These are phyloP conservation scores for Mesocricetus auratus DNA, from an alignment of 2,113 vertebrate genomes.

Conservation along the genomic window DNA sequence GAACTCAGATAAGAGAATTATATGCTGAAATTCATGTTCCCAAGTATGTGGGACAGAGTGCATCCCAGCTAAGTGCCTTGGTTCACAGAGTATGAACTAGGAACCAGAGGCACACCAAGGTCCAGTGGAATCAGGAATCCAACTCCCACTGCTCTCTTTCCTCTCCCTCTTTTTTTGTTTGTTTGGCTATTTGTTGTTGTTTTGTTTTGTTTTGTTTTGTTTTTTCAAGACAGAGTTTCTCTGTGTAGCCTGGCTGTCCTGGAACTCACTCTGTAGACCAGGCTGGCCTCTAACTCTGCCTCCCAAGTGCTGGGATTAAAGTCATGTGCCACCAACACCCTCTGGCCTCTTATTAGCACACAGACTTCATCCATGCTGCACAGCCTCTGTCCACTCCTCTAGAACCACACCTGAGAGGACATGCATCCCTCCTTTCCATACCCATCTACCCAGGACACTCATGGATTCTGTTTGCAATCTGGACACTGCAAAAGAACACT, in stretches of 20 bases:
- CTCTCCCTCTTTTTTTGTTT: background rate
- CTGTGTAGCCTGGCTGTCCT: background rate
- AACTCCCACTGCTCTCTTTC: background rate
- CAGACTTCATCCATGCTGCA: accelerated
- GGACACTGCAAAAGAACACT: background rate
- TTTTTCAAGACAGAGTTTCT: background rate
- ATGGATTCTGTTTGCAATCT: accelerated
- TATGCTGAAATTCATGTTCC: background rate
- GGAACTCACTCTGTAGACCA: background rate
- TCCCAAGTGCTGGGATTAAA: too few relatives aligned
- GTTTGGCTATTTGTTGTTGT: background rate
- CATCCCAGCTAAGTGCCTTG: background rate
- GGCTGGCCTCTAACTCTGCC: background rate
- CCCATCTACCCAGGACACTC: background rate
- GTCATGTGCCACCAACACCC: too few relatives aligned
- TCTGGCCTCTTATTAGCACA: background rate
- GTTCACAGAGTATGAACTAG: accelerated
- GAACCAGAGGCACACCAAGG: background rate
- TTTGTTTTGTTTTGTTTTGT: background rate
- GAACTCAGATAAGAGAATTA: background rate
- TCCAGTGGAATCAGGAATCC: accelerated
- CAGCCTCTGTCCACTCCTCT: background rate
- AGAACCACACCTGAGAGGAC: accelerated
- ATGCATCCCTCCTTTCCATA: accelerated
- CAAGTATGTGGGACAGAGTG: accelerated